Evolutionary conservation across 2,888 invertebrate species (phyloP).

Genomic region (Pelosia muscerda): DNA sequence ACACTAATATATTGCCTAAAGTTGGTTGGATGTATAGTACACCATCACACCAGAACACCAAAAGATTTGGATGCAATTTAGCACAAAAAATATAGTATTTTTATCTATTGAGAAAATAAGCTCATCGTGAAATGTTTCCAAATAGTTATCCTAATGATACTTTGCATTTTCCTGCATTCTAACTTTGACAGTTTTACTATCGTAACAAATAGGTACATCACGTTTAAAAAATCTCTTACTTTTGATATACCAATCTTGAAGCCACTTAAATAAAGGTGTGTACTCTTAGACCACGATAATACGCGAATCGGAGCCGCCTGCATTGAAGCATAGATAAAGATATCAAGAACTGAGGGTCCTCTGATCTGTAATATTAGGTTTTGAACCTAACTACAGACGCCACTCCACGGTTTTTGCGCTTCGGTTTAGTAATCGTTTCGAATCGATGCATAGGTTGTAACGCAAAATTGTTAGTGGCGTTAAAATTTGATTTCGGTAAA

Average conservation of each 20-base stretch:
- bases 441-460: no score
- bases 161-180: conserved; percentile 4
- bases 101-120: background rate
- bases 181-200: background rate
- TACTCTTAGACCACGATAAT: background rate
- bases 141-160: background rate
- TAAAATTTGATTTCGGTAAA: no score
- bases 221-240: background rate
- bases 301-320: background rate
- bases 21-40: background rate
- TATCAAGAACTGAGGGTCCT: background rate
- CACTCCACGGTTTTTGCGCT: background rate
- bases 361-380: background rate
- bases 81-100: background rate
- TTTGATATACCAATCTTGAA: background rate
- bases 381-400: background rate
- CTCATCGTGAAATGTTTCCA: background rate
- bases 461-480: no score
- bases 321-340: background rate
- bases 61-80: background rate
- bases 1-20: background rate
- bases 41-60: background rate
- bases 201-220: background rate
- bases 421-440: no score
- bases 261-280: background rate